Conservation (phyloP, 2,797 vertebrate genomes). For the Sphenopsis melanotis region DNA sequence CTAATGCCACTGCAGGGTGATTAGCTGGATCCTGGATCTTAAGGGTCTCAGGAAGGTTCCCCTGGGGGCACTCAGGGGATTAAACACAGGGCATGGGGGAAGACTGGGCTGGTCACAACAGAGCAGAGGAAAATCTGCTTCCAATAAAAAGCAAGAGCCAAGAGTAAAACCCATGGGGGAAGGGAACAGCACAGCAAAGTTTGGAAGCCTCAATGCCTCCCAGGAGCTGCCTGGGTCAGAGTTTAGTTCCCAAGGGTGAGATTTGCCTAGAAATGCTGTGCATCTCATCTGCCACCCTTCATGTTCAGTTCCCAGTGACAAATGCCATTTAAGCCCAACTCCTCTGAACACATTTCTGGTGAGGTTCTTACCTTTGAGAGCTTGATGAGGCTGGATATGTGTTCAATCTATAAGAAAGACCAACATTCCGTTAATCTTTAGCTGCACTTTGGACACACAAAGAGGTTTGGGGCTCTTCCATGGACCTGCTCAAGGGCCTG, state of each 20-base stretch:
- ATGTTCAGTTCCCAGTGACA: background rate
- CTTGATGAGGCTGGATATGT: constrained; percentile 97
- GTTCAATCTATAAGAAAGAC: constrained; percentile 85
- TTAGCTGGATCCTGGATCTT: background rate
- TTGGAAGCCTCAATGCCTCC: background rate
- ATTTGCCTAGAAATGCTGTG: background rate
- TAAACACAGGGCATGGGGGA: background rate
- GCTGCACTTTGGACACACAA: background rate
- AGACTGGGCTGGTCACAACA: background rate
- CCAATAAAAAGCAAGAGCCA: background rate
- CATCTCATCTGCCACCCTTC: background rate
- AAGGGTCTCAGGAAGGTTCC: background rate
- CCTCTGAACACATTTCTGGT: background rate
- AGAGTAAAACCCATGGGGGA: background rate
- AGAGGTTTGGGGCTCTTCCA: background rate
- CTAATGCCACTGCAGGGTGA: background rate
- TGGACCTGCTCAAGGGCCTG: background rate
- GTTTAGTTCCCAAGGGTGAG: accelerated
- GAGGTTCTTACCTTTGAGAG: constrained; percentile 86
- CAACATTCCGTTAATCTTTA: background rate
- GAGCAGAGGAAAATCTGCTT: background rate
- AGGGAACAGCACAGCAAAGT: background rate
- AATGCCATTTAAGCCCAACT: background rate
- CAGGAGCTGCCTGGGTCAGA: background rate
- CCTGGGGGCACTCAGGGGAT: background rate